Evolutionary conservation across 1,140 invertebrate species (phyloP), one percentile per base, ranked within the genome.

Genomic region (Periplaneta americana): DNA sequence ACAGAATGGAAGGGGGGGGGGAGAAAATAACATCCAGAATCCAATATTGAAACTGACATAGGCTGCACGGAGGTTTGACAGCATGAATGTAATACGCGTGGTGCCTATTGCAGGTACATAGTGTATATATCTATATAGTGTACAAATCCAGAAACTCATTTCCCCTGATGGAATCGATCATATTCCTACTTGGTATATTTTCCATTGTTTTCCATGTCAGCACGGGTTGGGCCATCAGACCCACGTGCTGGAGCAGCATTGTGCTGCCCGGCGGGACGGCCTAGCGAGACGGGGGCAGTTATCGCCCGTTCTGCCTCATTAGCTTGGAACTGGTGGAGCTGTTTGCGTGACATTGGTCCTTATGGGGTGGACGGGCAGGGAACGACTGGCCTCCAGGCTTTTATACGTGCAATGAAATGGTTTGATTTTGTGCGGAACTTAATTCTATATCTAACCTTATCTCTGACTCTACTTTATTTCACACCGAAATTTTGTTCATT

Each of bases 11-110:
- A n/a, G n/a, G 15, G 48, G 22, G 28, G 35, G 22, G 36, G 34
- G 76, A 78, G 76, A 78, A 36, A 78, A 34, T 33, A 75, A 34
- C 76, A 78, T 78, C 28, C 18, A 36, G 34, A 36, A 36, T 28
- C 33, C 76, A 78, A 78, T 78, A 78, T 78, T 78, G 76, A 78
- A 78, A 78, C 76, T 78, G 76, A 78, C 76, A 78, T 37, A 13
- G 76, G 76, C 48, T n/a, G 48, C 28, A 28, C n/a, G 48, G 28
- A 28, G 22, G 6, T 36, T 78, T 78, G 76, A 78, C 76, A 78
- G 28, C 11, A 36, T 78, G 76, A 78, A 78, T 78, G 76, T 36
- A 39, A 78, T 78, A 37, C 28, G 48, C 22, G 11, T 5, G 15
- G 48, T 28, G 48, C 48, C 48, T 66, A 66, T 66, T 66, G 22